Percentiles rank a stretch among this genome's conserved stretches.
Conservation (phyloP, 1,140 invertebrate species). For the Pseudomyrmex cubaensis region DNA sequence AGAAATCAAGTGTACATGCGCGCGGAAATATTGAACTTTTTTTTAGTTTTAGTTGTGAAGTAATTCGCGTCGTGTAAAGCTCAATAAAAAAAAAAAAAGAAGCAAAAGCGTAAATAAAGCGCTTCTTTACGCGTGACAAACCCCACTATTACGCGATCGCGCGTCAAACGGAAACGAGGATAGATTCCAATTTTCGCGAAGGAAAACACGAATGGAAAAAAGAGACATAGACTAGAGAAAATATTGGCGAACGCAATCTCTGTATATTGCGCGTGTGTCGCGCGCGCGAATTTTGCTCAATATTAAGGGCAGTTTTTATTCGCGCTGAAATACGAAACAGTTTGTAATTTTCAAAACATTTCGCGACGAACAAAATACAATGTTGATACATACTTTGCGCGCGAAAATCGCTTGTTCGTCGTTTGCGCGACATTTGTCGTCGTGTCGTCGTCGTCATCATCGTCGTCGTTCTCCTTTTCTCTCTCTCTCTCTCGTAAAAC, state of each 20-base stretch:
- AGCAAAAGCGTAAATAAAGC: too few relatives aligned
- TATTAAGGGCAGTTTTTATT: conserved; percentile 1
- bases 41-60: too few relatives aligned
- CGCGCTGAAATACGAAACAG: neutral
- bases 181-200: neutral
- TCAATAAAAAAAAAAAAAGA: too few relatives aligned
- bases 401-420: conserved; percentile 20
- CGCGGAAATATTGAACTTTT: neutral
- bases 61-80: too few relatives aligned
- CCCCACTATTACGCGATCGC: too few relatives aligned
- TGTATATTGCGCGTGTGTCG: too few relatives aligned
- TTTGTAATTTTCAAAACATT: neutral
- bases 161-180: neutral
- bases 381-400: conserved; percentile 18
- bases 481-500: neutral
- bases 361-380: neutral
- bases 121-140: too few relatives aligned
- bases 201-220: too few relatives aligned
- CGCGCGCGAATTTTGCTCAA: neutral
- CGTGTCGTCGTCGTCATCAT: neutral
- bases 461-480: too few relatives aligned
- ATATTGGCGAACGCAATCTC: too few relatives aligned
- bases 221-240: too few relatives aligned
- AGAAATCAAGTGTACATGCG: neutral
- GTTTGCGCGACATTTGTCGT: neutral